phyloP scores from a whole-genome alignment of 2,888 invertebrate genomes.

The Caenorhabditis virilis region DNA sequence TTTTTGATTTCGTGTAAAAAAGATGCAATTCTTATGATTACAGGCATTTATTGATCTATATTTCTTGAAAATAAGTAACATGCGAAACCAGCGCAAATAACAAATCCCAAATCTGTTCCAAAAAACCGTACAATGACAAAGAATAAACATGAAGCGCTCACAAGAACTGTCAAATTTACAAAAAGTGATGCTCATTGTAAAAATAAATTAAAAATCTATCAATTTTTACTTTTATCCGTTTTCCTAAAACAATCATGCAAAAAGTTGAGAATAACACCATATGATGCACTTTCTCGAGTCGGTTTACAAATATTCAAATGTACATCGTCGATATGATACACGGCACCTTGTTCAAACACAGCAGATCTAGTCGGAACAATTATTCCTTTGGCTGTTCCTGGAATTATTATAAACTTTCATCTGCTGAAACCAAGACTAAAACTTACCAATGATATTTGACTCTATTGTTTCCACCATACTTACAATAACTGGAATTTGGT shows the following conservation, averaged over 20 bases:
- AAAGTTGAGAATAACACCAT: slow-evolving; percentile 60
- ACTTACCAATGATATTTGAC: slow-evolving; percentile 53
- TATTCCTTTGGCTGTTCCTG: slow-evolving; percentile 40
- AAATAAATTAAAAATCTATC: too few relatives aligned
- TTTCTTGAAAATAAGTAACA: too few relatives aligned
- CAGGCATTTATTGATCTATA: too few relatives aligned
- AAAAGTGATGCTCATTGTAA: too few relatives aligned
- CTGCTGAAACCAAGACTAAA: neutral
- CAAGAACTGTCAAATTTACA: too few relatives aligned
- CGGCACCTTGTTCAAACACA: slow-evolving; percentile 57
- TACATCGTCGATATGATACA: slow-evolving; percentile 56
- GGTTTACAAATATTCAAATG: slow-evolving; percentile 65
- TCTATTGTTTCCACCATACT: slow-evolving; percentile 58
- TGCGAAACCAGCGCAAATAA: too few relatives aligned
- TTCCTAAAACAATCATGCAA: slow-evolving; percentile 47
- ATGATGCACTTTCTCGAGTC: slow-evolving; percentile 50
- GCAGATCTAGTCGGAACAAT: slow-evolving; percentile 61
- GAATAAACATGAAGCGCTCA: too few relatives aligned
- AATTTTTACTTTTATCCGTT: neutral
- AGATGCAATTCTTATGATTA: too few relatives aligned
- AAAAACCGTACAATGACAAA: too few relatives aligned
- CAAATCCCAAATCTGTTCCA: too few relatives aligned
- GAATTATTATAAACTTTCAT: neutral
- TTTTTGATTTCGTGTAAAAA: too few relatives aligned
- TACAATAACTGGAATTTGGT: slow-evolving; percentile 55